Evolutionary conservation across 1,140 invertebrate species (phyloP), one percentile per base, ranked within the genome.

Genomic region (Drosophila santomea): DNA sequence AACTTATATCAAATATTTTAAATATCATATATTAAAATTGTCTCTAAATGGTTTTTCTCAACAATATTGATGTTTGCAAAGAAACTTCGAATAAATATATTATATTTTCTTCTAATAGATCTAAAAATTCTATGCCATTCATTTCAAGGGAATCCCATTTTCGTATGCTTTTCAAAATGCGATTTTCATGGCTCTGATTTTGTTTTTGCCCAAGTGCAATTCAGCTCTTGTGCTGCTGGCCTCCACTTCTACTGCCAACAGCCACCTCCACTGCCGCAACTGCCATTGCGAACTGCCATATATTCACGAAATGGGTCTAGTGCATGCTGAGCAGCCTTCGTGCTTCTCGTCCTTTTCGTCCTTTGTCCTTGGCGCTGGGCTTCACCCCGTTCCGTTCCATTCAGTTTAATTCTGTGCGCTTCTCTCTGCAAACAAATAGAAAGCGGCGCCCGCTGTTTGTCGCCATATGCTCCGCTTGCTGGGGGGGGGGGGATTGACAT

Each of bases 291-390:
- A 32, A n/a, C 47, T 48, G 47, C 25, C 47, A 71, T 58, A 25
- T 44, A 71, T 71, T n/a, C 44, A 57, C 67, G 78, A 85, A 84
- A 80, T 78, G 83, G 75, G 78, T 78, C 74, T 76, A 78, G 74
- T 86, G 83, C 83, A 86, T 79, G 82, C 78, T 78, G 74, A 51
- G 63, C 78, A 86, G 67, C 50, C 45, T 43, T 56, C 61, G 72
- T 75, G 47, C 71, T 74, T 54, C 48, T 52, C 64, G 64, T 75
- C 52, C 71, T 74, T 54, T 41, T 52, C 64, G 64, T 75, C 38
- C 80, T 71, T 59, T 38, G 55, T 64, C 71, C 71, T 80, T 67
- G 63, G 44, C 45, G 59, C 25, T 62, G 63, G 25, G 59, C 57
- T 28, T 11, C 43, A 12, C 43, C 17, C 17, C n/a, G 4, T 6